A percentile compares a stretch with the other conserved stretches of the same genome.
These are phyloP conservation scores for Ganaspis brasiliensis DNA, from an alignment of 2,888 invertebrate genomes.

Conservation along the genomic window DNA sequence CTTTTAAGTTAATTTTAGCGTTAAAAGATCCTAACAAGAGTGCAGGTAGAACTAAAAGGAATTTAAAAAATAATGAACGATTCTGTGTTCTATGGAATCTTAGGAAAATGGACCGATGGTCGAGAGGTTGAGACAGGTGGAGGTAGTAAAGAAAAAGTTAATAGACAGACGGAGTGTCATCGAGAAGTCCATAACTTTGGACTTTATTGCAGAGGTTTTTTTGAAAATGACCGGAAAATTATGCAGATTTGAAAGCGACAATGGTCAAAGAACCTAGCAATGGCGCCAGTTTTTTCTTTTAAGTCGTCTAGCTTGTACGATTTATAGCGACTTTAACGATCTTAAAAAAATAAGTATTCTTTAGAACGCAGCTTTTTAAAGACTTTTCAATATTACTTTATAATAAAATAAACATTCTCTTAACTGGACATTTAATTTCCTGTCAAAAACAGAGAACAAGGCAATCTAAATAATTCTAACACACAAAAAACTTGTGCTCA, in stretches of 20 bases:
- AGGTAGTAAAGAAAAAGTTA: slow-evolving; percentile 27
- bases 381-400: background rate
- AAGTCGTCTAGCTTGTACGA: background rate
- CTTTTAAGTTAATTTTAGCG: background rate
- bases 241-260: slow-evolving; percentile 23
- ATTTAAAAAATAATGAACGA: background rate
- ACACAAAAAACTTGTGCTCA: no score
- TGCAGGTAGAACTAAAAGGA: slow-evolving; percentile 4
- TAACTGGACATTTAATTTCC: background rate
- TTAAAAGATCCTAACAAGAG: background rate
- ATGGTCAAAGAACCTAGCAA: slow-evolving; percentile 2
- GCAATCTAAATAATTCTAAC: background rate
- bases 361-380: background rate
- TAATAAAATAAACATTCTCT: background rate
- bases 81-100: slow-evolving; percentile 6
- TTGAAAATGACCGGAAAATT: slow-evolving; percentile 33
- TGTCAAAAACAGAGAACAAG: background rate
- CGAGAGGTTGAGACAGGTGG: slow-evolving; percentile 12
- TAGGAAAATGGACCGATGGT: background rate
- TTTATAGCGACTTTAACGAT: slow-evolving; percentile 40
- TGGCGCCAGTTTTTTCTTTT: slow-evolving; percentile 11
- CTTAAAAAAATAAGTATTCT: background rate
- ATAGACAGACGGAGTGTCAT: slow-evolving; percentile 22
- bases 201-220: slow-evolving; percentile 14
- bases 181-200: slow-evolving; percentile 16